Evolutionary conservation across 2,797 vertebrate genomes (phyloP), one percentile per base, ranked within the genome.

Genomic region (Gobionotothen gibberifrons): DNA sequence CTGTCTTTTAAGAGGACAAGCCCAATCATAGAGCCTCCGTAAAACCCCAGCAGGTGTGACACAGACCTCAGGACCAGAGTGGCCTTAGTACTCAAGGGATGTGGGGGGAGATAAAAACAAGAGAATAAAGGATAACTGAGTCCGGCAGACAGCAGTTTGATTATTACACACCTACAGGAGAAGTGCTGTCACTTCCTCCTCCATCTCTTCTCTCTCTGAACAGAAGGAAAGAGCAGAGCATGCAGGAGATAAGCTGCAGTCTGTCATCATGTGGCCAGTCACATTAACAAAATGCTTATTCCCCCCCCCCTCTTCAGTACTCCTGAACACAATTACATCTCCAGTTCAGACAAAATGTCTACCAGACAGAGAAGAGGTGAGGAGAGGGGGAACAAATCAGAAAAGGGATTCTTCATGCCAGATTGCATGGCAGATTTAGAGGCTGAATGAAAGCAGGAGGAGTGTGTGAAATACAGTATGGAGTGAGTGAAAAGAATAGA

Each of bases 41-140:
- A 78, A 84, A 86, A 63, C 53, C 69, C 21, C 57, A 62, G 48
- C 79, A 79, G 83, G 80, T 81, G 81, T 74, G 76, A 74, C 49
- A 49, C 44, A 67, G 69, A 78, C 54, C 73, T 60, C 22, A 12
- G 49, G 74, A 69, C 61, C 32, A 43, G 42, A 74, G 63, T 55
- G 1, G 1, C 9, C 15, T 59, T 3, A 36, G 32, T 61, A 53
- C 51, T 42, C 43, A 17, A 15, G 13, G 2, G 64, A 16, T 42
- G 3, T 7, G 17, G 12, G 15, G 42, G 32, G 49, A 11, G 15
- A 56, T 36, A 40, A 72, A 64, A 72, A 66, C 67, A 68, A 29
- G 17, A 43, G 43, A 14, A 58, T 43, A 15, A 60, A 39, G 15
- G 40, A 48, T 51, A 9, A 65, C n/a, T n/a, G n/a, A n/a, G n/a